Evolutionary conservation across 1,140 invertebrate species (phyloP).

Genomic region (Anthonomus grandis): DNA sequence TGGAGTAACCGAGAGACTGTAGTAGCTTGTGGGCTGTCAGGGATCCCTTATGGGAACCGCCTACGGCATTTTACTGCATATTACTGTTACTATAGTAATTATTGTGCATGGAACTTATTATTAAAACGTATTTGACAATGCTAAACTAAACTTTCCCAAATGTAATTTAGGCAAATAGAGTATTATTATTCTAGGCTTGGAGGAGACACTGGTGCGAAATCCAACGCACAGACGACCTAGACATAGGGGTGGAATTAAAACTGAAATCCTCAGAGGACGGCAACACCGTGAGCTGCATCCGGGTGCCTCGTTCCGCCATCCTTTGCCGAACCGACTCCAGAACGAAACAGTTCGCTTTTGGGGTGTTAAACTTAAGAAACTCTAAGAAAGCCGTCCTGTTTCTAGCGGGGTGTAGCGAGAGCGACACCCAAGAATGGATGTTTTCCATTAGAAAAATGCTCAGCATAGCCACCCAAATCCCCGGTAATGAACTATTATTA

Average conservation of each 20-base stretch:
- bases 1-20: too few species aligned
- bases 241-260: conserved; percentile 41
- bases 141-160: too few species aligned
- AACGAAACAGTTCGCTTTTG: conserved; percentile 55
- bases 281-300: conserved; percentile 33
- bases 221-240: conserved; percentile 36
- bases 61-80: neutral
- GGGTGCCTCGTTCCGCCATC: conserved; percentile 49
- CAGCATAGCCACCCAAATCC: conserved; percentile 42
- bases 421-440: conserved; percentile 57
- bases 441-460: conserved; percentile 52
- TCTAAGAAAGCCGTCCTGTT: conserved; percentile 54
- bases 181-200: conserved; percentile 38
- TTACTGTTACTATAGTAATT: neutral
- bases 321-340: conserved; percentile 55
- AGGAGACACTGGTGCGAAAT: conserved; percentile 46
- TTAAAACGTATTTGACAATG: too few species aligned
- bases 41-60: too few species aligned
- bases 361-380: conserved; percentile 49
- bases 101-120: neutral
- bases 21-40: too few species aligned
- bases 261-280: conserved; percentile 40
- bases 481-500: conserved; percentile 30
- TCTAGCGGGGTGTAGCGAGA: conserved; percentile 53
- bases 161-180: too few species aligned